These are phyloP conservation scores for Hydrozoanthus tunicans DNA, from an alignment of 64 coral and sea anemone genomes.

Conservation along the genomic window DNA sequence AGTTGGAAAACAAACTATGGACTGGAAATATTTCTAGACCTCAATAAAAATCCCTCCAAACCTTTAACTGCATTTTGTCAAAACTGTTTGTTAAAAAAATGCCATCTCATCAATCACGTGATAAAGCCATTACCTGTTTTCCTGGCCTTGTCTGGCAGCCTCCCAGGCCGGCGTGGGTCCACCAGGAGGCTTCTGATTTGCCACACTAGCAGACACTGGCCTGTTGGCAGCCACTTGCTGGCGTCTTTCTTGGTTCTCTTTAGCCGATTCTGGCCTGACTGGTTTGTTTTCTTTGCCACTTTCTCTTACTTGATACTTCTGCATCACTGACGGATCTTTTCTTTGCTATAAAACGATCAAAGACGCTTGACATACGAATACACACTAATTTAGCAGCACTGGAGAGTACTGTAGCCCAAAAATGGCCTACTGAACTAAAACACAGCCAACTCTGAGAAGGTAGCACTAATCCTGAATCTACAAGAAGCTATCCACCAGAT, in stretches of 20 bases:
- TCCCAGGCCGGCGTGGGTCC: slow-evolving; percentile 47
- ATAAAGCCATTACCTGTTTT: slow-evolving; percentile 6
- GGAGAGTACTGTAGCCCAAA: too few relatives aligned
- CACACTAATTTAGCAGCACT: background rate
- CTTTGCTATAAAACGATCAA: slow-evolving; percentile 9
- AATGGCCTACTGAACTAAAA: too few relatives aligned
- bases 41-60: too few relatives aligned
- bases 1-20: too few relatives aligned
- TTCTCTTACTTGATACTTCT: slow-evolving; percentile 54
- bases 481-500: too few relatives aligned
- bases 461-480: too few relatives aligned
- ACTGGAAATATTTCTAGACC: too few relatives aligned
- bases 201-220: slow-evolving; percentile 9
- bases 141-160: slow-evolving; percentile 46
- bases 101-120: background rate
- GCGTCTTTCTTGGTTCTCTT: background rate
- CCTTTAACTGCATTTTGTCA: too few relatives aligned
- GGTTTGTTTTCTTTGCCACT: slow-evolving; percentile 34
- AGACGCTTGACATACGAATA: background rate
- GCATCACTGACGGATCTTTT: slow-evolving; percentile 42
- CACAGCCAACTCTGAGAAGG: too few relatives aligned
- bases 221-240: background rate
- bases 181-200: slow-evolving; percentile 13
- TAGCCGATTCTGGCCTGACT: slow-evolving; percentile 18
- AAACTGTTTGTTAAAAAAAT: background rate